Percentiles rank a stretch among this genome's conserved stretches.
These are phyloP conservation scores for Acromyrmex echinatior DNA, from an alignment of 1,140 invertebrate genomes.

Conservation along the genomic window DNA sequence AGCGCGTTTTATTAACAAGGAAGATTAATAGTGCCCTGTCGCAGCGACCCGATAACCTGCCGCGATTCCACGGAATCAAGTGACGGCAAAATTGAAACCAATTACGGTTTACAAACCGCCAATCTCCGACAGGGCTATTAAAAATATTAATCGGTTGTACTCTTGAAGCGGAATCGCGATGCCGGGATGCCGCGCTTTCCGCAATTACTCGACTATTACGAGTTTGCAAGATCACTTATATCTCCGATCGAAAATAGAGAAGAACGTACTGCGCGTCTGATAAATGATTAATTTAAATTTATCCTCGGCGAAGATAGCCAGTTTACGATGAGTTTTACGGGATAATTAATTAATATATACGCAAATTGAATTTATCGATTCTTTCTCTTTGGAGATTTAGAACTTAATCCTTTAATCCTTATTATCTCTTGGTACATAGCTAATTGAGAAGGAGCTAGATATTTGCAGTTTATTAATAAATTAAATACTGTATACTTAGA, in stretches of 20 bases:
- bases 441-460: conserved; percentile 9
- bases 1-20: conserved; percentile 62
- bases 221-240: conserved; percentile 48
- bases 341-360: conserved; percentile 30
- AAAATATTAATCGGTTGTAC: conserved; percentile 64
- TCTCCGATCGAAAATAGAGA: conserved; percentile 25
- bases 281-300: conserved; percentile 44
- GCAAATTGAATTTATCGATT: conserved; percentile 3
- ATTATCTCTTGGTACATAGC: background rate
- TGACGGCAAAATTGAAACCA: conserved; percentile 63
- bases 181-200: conserved; percentile 53
- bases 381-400: background rate
- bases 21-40: conserved; percentile 62
- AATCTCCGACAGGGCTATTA: conserved; percentile 62
- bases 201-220: conserved; percentile 57
- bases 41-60: conserved; percentile 53
- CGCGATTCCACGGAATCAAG: conserved; percentile 55
- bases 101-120: conserved; percentile 64
- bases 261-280: conserved; percentile 5
- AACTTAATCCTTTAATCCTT: background rate
- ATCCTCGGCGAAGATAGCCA: background rate
- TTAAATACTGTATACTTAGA: background rate
- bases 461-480: background rate
- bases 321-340: conserved; percentile 6
- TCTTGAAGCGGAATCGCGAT: conserved; percentile 51